Conservation (phyloP, 2,797 vertebrate species). For the Danio aesculapii region DNA sequence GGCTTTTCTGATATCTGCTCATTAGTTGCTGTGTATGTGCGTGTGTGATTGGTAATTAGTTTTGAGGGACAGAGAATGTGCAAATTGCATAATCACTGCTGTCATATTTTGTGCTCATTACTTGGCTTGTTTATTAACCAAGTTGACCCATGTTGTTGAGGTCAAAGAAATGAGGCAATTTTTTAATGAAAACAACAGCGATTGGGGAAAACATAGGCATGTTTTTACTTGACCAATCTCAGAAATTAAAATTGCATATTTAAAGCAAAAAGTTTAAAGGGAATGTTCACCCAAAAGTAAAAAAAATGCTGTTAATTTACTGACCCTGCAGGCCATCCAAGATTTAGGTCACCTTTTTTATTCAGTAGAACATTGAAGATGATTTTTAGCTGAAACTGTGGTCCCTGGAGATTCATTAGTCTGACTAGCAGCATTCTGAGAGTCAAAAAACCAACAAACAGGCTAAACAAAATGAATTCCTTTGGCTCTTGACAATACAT, state of each 20-base stretch:
- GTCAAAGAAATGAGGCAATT: not conserved
- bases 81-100: constrained; percentile 37
- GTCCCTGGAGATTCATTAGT: no score
- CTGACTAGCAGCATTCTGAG: no score
- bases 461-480: no score
- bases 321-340: no score
- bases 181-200: not conserved
- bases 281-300: no score
- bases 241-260: not conserved
- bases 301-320: no score
- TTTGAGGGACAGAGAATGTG: constrained; percentile 6
- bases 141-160: not conserved
- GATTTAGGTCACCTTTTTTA: no score
- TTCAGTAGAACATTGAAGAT: no score
- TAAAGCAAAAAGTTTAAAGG: not conserved
- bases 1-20: constrained; percentile 31
- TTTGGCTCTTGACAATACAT: no score
- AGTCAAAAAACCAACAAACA: no score
- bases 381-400: no score
- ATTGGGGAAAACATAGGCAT: not conserved
- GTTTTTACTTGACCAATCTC: not conserved
- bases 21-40: constrained; percentile 11
- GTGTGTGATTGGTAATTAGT: constrained; percentile 24
- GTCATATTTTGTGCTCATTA: constrained; percentile 26
- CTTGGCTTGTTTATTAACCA: constrained; percentile 35